These are phyloP conservation scores for Gonatopus flavifemur DNA, from an alignment of 1,140 invertebrate species.

Conservation along the genomic window DNA sequence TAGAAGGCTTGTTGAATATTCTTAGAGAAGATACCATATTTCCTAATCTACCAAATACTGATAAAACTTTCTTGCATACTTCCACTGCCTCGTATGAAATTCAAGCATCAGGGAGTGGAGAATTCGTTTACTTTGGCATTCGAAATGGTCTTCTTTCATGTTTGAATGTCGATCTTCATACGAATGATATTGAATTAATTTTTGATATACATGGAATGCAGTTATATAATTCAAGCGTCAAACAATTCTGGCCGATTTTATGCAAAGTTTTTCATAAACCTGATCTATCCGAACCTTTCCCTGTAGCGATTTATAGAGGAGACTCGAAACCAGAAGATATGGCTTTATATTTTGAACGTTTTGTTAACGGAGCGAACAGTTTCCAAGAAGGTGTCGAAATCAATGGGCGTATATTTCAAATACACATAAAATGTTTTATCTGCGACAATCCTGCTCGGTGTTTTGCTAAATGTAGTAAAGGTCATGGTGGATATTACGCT, in stretches of 20 bases:
- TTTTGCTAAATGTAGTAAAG: constrained; percentile 21
- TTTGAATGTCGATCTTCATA: constrained; percentile 13
- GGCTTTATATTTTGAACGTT: constrained; percentile 8
- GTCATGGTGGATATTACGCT: constrained; percentile 16
- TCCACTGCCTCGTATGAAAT: no score
- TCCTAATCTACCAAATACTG: no score
- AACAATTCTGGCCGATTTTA: constrained; percentile 26
- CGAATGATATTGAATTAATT: constrained; percentile 9
- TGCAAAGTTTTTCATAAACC: constrained; percentile 13
- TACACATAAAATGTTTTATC: constrained; percentile 17
- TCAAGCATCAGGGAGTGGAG: no score
- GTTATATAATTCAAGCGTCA: constrained; percentile 19
- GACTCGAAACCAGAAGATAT: constrained; percentile 13
- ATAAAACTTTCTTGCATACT: no score
- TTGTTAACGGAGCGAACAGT: constrained; percentile 12
- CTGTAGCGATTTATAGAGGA: constrained; percentile 16
- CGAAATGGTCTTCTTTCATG: constrained; percentile 6
- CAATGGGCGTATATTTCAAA: constrained; percentile 1
- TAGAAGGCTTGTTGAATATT: no score
- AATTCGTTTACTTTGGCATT: constrained; percentile 25
- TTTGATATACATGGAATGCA: constrained; percentile 24
- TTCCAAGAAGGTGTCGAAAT: constrained; percentile 2
- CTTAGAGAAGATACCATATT: no score
- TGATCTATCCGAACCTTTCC: constrained; percentile 16
- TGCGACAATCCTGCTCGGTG: constrained; percentile 21